Evolutionary conservation across 2,113 vertebrate species (phyloP).

Genomic region (Pachyramphus minor): DNA sequence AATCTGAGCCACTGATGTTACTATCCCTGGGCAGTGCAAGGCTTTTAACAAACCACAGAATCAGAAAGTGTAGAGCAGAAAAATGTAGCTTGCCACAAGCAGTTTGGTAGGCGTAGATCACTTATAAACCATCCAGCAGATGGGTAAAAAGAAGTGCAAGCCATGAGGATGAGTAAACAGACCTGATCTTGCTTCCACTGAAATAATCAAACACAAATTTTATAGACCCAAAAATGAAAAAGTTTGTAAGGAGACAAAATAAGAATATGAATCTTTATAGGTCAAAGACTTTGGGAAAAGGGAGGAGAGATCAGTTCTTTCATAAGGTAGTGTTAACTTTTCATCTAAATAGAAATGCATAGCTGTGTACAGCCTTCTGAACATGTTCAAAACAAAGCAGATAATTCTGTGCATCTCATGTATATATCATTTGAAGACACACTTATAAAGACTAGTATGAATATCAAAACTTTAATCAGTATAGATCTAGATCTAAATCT

Average conservation of each 20-base stretch:
- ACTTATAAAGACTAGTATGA: background rate
- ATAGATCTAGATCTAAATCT: background rate
- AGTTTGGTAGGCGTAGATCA: background rate
- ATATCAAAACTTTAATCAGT: background rate
- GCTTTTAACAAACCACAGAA: constrained; percentile 51
- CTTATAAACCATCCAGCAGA: constrained; percentile 11
- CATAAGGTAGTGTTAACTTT: background rate
- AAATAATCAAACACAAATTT: background rate
- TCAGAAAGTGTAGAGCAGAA: background rate
- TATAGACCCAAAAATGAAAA: background rate
- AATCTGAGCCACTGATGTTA: constrained; percentile 32
- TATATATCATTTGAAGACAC: background rate
- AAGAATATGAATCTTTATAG: background rate
- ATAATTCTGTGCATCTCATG: background rate
- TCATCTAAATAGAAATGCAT: background rate
- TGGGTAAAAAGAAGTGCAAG: background rate
- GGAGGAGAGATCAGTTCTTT: background rate
- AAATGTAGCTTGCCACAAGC: background rate
- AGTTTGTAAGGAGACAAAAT: background rate
- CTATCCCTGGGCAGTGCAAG: background rate
- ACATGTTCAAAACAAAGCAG: background rate
- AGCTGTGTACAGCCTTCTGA: background rate
- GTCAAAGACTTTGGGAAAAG: background rate
- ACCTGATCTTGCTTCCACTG: background rate
- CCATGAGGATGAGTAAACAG: background rate